Conservation (phyloP, 2,113 vertebrate species). For the Ceyx melanurus region DNA sequence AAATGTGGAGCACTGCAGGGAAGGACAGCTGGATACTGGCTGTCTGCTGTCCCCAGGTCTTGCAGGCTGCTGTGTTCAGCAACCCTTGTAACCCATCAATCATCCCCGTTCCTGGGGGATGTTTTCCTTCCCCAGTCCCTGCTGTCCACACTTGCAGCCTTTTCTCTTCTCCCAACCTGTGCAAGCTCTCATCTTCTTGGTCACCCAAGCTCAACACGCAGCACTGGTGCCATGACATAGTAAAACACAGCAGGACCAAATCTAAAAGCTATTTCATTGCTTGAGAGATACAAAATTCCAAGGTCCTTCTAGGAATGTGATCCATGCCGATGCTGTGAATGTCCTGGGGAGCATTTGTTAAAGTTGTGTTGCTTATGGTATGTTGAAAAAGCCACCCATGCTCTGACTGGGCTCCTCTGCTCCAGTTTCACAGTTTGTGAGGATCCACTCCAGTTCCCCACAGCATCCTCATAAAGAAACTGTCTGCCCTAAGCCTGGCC, state of each 20-base stretch:
- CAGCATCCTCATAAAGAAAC: too few relatives aligned
- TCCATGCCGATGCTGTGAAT: neutral
- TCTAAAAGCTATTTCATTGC: neutral
- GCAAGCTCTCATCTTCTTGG: neutral
- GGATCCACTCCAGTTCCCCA: neutral
- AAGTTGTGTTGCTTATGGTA: neutral
- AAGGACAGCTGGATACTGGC: neutral
- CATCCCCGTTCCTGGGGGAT: neutral
- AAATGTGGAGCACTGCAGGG: neutral
- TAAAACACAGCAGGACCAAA: neutral
- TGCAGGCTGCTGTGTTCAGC: neutral
- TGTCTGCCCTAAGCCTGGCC: too few relatives aligned
- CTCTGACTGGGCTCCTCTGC: neutral
- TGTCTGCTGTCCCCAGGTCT: neutral
- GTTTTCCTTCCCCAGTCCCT: neutral
- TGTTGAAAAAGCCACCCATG: neutral
- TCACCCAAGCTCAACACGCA: neutral
- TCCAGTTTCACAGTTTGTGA: neutral
- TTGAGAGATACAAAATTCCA: neutral
- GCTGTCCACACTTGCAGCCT: neutral
- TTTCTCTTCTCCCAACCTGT: neutral
- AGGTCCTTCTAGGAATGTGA: neutral
- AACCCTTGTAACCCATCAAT: neutral
- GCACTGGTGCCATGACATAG: neutral
- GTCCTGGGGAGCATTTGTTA: neutral